Percentiles rank a stretch among this genome's conserved stretches.
phyloP scores from a whole-genome alignment of 2,113 vertebrate genomes.

The Microtus oregoni region DNA sequence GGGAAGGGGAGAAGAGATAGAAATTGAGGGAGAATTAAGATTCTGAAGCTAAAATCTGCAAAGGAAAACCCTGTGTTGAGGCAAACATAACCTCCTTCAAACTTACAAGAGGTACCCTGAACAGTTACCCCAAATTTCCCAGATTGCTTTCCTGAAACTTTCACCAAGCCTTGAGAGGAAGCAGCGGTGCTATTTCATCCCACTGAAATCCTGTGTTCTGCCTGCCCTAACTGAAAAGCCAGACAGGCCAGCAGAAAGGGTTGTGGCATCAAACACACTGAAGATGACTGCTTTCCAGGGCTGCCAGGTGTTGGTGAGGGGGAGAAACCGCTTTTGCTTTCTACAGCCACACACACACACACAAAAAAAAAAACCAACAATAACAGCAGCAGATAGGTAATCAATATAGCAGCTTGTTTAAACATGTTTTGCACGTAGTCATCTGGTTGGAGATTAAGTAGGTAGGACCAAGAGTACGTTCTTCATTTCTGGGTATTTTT shows the following conservation, averaged over 20 bases:
- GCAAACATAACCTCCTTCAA: constrained; percentile 39
- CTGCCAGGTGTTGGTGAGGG: neutral
- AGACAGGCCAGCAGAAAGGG: constrained; percentile 25
- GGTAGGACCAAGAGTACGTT: neutral
- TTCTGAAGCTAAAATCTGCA: constrained; percentile 42
- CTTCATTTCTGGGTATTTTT: constrained; percentile 1
- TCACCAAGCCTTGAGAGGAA: neutral
- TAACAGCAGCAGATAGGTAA: neutral
- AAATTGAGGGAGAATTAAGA: constrained; percentile 5
- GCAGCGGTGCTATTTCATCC: neutral
- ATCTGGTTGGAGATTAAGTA: constrained; percentile 9
- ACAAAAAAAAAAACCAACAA: neutral
- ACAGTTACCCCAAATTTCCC: constrained; percentile 3
- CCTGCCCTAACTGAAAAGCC: neutral
- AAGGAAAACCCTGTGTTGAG: constrained; percentile 24
- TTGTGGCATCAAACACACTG: neutral
- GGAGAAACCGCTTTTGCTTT: neutral
- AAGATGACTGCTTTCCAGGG: neutral
- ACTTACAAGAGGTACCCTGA: neutral
- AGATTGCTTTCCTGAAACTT: neutral
- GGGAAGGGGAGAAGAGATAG: constrained; percentile 49
- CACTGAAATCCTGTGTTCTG: constrained; percentile 1
- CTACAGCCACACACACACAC: no score
- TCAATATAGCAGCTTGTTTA: neutral
- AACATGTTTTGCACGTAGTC: neutral